Base-by-base conservation (phyloP, 2,797 vertebrate species). In the Hydrocynus forskahlii region DNA sequence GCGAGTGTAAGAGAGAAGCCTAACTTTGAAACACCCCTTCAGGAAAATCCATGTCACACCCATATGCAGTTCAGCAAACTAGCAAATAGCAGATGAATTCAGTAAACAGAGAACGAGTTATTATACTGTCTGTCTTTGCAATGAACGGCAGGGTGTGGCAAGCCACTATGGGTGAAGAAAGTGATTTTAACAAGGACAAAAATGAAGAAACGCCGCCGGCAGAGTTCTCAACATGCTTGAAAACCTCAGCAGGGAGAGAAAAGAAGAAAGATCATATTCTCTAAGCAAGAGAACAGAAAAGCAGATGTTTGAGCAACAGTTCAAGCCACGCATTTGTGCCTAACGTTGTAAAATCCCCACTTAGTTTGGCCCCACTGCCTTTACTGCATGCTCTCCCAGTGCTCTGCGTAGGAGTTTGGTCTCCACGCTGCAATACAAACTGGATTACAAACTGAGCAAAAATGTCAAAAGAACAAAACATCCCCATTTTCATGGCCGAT, bases 61-160 rank as follows among this genome's bases (percentile, higher is more conserved):
- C 84, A 75, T 85, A 75, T 70, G 85, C 57, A 74, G 38, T 1
- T 23, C 78, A 80, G 83, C 80, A 68, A 86, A 87, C 78, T 59
- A 75, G 55, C 83, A 90, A 89, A 87, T 85, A 88, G 78, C 77
- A 82, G 54, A 63, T 70, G 80, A 76, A 83, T 66, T 80, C 76
- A 86, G 86, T 79, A 89, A 87, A 89, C 75, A 86, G 35, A 77
- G 83, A 88, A 86, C 87, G 90, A 90, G 87, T 88, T 83, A 82
- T 74, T 79, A 68, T 77, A 82, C 68, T 83, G 82, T 35, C 67
- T 85, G 81, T 80, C 82, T 90, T 87, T 87, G 88, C 71, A 66
- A 40, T 85, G 84, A 85, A 17, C 43, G 87, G 82, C 83, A 86
- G 89, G 93, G 93, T 69, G 92, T 92, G 93, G 91, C 86, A 67